A percentile compares a stretch with the other conserved stretches of the same genome.
These are phyloP conservation scores for Lagorchestes hirsutus DNA, from an alignment of 2,797 vertebrate genomes.

Conservation along the genomic window DNA sequence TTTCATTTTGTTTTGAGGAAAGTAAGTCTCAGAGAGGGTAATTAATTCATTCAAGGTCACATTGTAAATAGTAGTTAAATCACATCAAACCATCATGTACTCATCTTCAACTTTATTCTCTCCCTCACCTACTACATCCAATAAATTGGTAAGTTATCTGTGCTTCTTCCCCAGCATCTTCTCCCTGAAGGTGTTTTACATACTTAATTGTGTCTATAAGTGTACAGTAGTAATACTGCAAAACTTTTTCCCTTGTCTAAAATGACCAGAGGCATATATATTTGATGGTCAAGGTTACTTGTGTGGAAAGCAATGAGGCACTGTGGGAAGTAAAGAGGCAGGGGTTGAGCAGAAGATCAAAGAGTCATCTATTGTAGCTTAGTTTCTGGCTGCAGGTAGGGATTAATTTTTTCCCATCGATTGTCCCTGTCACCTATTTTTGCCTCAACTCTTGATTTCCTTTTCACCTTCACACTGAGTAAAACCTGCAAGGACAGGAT, in stretches of 20 bases:
- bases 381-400: not conserved
- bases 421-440: not conserved
- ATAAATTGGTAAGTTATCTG: not conserved
- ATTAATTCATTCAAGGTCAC: not conserved
- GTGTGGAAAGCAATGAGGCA: not conserved
- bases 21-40: not conserved
- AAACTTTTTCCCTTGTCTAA: conserved; percentile 8
- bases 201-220: not conserved
- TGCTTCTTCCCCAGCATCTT: not conserved
- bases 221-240: not conserved
- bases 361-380: not conserved
- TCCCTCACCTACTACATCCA: not conserved
- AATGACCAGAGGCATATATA: not conserved
- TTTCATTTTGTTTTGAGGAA: not conserved
- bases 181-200: not conserved
- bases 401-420: not conserved
- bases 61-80: not conserved
- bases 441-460: not conserved
- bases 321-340: not conserved
- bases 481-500: not conserved
- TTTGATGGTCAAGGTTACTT: not conserved
- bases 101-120: not conserved
- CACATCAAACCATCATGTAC: not conserved
- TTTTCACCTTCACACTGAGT: not conserved
- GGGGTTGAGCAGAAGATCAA: not conserved